Evolutionary conservation across 2,888 invertebrate species (phyloP), one percentile per base, ranked within the genome.

Genomic region (Drosophila monieri): DNA sequence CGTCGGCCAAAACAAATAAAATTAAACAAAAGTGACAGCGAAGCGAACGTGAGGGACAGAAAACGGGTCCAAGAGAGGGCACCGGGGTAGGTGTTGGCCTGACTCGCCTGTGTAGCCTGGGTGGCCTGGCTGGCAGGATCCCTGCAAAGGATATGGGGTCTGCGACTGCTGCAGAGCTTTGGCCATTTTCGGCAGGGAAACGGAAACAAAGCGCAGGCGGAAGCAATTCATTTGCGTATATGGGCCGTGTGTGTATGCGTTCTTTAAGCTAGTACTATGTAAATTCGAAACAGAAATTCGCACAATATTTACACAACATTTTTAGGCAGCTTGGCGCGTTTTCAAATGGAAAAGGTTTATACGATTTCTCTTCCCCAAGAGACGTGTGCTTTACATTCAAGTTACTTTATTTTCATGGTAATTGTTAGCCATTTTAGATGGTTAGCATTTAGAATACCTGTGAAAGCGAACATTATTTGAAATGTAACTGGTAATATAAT

Each of bases 171-270:
- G 76, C 73, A 66, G 62, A 72, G 47, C 64, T 35, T 55, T 56
- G 39, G 66, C 47, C 55, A 73, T 68, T 61, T 71, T 71, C 67
- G 64, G 49, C 59, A 61, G 65, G 61, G 54, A 49, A 86, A 74
- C 87, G 80, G 85, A 86, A 77, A 68, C 80, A 80, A 86, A 80
- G 56, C 75, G 58, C 80, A 60, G 47, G 62, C 80, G 80, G 80
- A 80, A 75, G 87, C 73, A 78, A 80, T 80, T 84, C 76, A 78
- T 75, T 84, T 68, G 68, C 54, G 48, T 78, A 64, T 66, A 39
- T 66, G 57, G 41, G 27, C 35, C 23, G 51, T 48, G 46, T 67
- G 56, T 59, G 53, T 55, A 23, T 57, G 35, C 55, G 32, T 52
- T 14, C 60, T 62, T 32, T 52, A 44, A 51, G 35, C 53, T 53